phyloP scores from a whole-genome alignment of 2,888 invertebrate genomes.

The Limnephilus rhombicus region DNA sequence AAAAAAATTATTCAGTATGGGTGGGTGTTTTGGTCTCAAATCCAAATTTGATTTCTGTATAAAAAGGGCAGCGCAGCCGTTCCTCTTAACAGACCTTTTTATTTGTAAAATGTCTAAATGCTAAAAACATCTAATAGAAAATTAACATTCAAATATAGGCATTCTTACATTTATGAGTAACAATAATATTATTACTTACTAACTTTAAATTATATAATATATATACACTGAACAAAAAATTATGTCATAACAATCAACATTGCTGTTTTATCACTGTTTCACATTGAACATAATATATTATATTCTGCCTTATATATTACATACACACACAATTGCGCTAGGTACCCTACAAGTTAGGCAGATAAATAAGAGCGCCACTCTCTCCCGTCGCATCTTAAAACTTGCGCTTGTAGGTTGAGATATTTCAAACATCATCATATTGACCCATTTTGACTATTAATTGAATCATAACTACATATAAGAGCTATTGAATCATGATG shows the following conservation, averaged over 20 bases:
- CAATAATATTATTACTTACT: neutral
- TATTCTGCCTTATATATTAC: neutral
- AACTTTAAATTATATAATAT: neutral
- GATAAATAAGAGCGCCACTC: neutral
- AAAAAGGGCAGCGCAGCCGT: no score
- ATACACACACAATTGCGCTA: neutral
- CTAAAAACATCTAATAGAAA: neutral
- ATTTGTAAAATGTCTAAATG: neutral
- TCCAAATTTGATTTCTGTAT: no score
- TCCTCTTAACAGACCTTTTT: neutral
- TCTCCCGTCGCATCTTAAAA: neutral
- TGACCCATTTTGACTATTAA: no score
- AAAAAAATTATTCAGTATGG: no score
- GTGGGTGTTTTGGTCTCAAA: no score
- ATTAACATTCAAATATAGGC: neutral
- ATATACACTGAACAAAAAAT: neutral
- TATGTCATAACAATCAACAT: neutral
- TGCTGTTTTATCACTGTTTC: slow-evolving; percentile 18
- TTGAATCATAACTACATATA: no score
- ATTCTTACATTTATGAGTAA: neutral
- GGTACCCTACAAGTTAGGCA: neutral
- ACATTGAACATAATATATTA: neutral
- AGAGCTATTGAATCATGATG: no score
- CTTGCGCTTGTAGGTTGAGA: neutral
- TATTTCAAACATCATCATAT: neutral